A percentile compares a stretch with the other conserved stretches of the same genome.
Conservation (phyloP, 1,140 invertebrate genomes). For the Cepaea nemoralis region DNA sequence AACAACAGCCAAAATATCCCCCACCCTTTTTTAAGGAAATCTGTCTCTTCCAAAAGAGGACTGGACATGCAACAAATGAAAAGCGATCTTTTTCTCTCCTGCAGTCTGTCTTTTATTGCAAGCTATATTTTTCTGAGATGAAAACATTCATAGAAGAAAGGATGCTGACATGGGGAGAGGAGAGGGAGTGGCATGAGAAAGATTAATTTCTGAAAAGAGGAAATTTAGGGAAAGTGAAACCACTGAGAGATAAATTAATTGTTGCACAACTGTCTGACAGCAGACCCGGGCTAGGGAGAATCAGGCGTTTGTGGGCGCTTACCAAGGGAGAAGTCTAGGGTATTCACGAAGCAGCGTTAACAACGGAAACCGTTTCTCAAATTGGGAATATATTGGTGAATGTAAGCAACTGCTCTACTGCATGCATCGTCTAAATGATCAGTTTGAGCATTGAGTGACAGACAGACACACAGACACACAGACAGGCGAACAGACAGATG, state of each 20-base stretch:
- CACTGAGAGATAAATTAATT: slow-evolving; percentile 4
- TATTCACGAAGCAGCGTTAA: no score
- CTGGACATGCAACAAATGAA: slow-evolving; percentile 16
- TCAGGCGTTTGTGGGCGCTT: no score
- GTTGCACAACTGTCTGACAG: background rate
- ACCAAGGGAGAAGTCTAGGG: no score
- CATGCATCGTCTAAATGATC: no score
- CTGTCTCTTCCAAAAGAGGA: background rate
- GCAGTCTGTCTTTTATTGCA: slow-evolving; percentile 1
- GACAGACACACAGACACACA: slow-evolving; percentile 17
- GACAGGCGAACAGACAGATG: background rate
- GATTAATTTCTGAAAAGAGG: background rate
- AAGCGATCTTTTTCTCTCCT: background rate
- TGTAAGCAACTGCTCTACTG: no score
- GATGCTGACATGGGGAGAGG: background rate
- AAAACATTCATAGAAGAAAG: background rate
- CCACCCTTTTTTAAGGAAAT: background rate
- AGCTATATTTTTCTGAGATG: background rate
- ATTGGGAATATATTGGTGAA: no score
- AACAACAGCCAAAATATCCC: background rate
- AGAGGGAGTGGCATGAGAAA: no score
- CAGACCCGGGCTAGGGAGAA: background rate
- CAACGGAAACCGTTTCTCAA: no score
- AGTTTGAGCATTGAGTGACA: no score
- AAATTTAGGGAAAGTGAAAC: background rate